These are phyloP conservation scores for Crenuchus spilurus DNA, from an alignment of 2,797 vertebrate genomes.

Conservation along the genomic window DNA sequence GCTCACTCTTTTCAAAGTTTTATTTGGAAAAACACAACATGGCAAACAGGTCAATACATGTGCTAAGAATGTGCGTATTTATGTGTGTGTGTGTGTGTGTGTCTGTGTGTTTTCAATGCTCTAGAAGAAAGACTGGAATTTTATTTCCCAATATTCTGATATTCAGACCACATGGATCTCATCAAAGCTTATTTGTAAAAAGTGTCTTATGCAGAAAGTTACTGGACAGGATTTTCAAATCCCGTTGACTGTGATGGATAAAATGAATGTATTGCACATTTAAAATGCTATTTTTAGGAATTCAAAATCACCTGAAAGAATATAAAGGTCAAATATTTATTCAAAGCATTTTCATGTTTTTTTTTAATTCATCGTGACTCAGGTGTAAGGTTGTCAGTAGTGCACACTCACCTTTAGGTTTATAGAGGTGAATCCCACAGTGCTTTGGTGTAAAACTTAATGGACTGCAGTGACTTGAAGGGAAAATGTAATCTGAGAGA, in stretches of 20 bases:
- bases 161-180: slow-evolving; percentile 3
- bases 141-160: slow-evolving; percentile 53
- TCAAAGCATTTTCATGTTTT: slow-evolving; percentile 4
- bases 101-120: slow-evolving; percentile 24
- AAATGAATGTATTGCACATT: slow-evolving; percentile 25
- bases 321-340: slow-evolving; percentile 40
- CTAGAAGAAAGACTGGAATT: slow-evolving; percentile 60
- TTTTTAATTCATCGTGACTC: background rate
- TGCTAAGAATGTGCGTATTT: slow-evolving; percentile 40
- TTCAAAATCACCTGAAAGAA: slow-evolving; percentile 24
- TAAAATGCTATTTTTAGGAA: slow-evolving; percentile 28
- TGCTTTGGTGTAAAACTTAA: background rate
- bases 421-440: background rate
- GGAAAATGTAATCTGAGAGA: background rate
- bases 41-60: slow-evolving; percentile 54
- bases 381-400: background rate
- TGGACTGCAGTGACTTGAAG: background rate
- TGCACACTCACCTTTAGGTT: background rate
- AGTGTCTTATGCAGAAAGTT: slow-evolving; percentile 37
- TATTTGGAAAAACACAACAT: slow-evolving; percentile 63
- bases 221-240: slow-evolving; percentile 6
- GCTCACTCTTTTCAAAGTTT: slow-evolving; percentile 73
- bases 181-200: background rate
- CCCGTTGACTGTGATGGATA: background rate
- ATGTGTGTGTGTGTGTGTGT: slow-evolving; percentile 6